Evolutionary conservation across 2,113 vertebrate genomes (phyloP).

Genomic region (Sylvilagus bachmani): DNA sequence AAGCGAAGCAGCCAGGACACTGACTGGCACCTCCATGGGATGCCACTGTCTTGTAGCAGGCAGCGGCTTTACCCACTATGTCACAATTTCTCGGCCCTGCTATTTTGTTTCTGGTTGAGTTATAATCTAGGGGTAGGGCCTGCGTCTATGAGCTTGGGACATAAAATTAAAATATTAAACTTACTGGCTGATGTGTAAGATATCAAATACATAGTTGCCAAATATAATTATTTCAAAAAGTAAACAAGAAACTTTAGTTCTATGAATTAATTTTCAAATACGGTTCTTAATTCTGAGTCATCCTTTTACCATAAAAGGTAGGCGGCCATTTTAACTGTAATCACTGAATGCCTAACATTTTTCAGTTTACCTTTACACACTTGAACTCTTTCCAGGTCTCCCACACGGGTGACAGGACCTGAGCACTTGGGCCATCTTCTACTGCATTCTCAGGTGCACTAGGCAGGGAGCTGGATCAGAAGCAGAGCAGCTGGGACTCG

Average conservation of each 20-base stretch:
- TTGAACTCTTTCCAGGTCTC: not conserved
- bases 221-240: slow-evolving; percentile 12
- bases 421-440: too few species aligned
- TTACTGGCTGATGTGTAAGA: not conserved
- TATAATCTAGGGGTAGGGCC: not conserved
- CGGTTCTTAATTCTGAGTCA: not conserved
- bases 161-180: slow-evolving; percentile 45
- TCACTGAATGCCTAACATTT: not conserved
- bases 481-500: too few species aligned
- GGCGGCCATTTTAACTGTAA: not conserved
- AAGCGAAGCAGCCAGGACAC: too few species aligned
- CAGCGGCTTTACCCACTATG: too few species aligned
- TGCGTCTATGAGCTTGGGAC: not conserved
- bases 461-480: too few species aligned
- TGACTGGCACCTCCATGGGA: too few species aligned
- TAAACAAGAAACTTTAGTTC: slow-evolving; percentile 31
- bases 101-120: not conserved
- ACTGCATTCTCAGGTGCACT: too few species aligned
- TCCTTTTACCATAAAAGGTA: not conserved
- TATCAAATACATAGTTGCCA: not conserved
- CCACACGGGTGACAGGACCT: too few species aligned
- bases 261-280: slow-evolving; percentile 42
- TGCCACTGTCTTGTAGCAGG: not conserved
- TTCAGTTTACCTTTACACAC: not conserved
- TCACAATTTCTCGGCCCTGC: too few species aligned